Base-by-base conservation (phyloP, 2,888 invertebrate genomes). In the Cryptus viduatorius region DNA sequence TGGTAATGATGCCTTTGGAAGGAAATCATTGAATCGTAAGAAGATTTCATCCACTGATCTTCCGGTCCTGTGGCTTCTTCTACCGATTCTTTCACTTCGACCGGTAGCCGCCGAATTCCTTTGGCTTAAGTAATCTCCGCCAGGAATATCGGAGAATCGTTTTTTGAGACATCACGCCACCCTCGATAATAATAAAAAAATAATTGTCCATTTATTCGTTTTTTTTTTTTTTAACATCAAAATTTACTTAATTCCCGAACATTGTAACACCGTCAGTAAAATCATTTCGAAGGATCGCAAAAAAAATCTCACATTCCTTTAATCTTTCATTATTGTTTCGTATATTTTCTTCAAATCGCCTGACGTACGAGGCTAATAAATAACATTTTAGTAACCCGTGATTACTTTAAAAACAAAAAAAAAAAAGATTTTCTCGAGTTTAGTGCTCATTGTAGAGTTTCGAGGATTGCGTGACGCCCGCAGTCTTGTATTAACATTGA, bases 21-120 rank as follows among this genome's bases (percentile, higher is more conserved):
- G 76, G 77, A 61, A 71, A 71, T 79, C 80, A 71, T 80, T 83
- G 76, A 72, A 72, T 72, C 80, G 83, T 77, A 67, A 79, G 56
- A 75, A 71, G 79, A 83, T 83, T 48, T 48, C 72, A 72, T 67
- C 48, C 44, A 16, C 56, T 79, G 79, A 80, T 83, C 80, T 83
- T 80, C 80, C 83, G 80, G 80, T 80, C 19, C 67, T 46, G 76
- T 76, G 69, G 67, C 72, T 80, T 77, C 72, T 80, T 77, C 67
- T 61, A n/a, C 48, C 12, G 50, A 73, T 48, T 79, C 69, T 75
- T 79, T 48, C 65, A 29, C 19, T 71, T 16, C 65, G 14, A 16
- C 46, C 50, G 65, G 44, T 50, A 71, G 76, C 83, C 29, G 46
- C 37, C n/a, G 65, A 83, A 76, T 83, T 72, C 72, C 14, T 61